These are phyloP conservation scores for Luperina nickerlii DNA, from an alignment of 2,888 invertebrate genomes.

Conservation along the genomic window DNA sequence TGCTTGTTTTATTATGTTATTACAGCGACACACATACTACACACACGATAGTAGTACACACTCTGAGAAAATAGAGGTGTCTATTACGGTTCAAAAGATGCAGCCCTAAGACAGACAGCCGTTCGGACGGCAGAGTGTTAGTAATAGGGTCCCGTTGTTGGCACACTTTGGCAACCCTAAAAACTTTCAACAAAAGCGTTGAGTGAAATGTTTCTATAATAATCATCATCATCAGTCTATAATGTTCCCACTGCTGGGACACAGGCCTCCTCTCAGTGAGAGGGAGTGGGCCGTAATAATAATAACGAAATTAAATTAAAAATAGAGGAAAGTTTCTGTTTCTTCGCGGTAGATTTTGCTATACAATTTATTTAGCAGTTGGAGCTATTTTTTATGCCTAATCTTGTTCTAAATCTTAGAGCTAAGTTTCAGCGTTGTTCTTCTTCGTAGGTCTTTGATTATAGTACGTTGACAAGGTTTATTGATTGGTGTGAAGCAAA, in stretches of 20 bases:
- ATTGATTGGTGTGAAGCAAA: background rate
- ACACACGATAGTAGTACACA: too few relatives aligned
- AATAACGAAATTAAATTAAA: constrained; percentile 10
- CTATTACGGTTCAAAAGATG: background rate
- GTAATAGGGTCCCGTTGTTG: background rate
- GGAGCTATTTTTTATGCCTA: constrained; percentile 5
- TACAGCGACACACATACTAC: too few relatives aligned
- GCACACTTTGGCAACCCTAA: background rate
- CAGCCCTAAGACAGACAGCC: background rate
- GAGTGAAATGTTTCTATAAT: constrained; percentile 36
- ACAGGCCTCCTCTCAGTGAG: too few relatives aligned
- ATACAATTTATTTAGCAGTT: background rate
- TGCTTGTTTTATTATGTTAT: too few relatives aligned
- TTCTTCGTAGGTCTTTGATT: background rate
- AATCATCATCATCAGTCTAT: too few relatives aligned
- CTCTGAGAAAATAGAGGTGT: too few relatives aligned
- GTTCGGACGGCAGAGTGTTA: background rate
- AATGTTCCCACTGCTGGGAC: too few relatives aligned
- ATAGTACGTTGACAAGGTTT: background rate
- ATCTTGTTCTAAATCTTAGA: constrained; percentile 27
- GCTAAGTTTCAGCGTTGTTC: background rate
- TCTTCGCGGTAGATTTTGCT: constrained; percentile 19
- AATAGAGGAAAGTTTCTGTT: constrained; percentile 15
- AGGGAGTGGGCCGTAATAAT: too few relatives aligned
- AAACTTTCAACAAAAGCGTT: constrained; percentile 33